A percentile compares a stretch with the other conserved stretches of the same genome.
These are phyloP conservation scores for Mormyrops attenuatus DNA, from an alignment of 2,797 vertebrate species.

Conservation along the genomic window DNA sequence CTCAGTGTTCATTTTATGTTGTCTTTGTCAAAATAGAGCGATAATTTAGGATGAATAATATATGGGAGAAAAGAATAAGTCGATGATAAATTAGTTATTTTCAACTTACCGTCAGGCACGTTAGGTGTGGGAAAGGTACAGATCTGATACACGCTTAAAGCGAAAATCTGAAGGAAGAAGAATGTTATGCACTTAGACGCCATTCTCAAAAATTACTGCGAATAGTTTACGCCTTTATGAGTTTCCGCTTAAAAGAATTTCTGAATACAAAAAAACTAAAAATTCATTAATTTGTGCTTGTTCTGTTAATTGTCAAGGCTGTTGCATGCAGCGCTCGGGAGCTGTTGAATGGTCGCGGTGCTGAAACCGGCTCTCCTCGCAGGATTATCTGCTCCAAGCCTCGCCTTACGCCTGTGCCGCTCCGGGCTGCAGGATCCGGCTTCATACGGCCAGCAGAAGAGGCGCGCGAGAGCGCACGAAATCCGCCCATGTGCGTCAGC, in stretches of 20 bases:
- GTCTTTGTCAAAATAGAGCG: background rate
- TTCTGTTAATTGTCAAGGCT: background rate
- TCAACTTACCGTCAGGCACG: conserved; percentile 66
- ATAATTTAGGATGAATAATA: background rate
- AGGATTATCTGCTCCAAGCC: conserved; percentile 46
- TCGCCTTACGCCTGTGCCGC: conserved; percentile 36
- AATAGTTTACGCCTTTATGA: background rate
- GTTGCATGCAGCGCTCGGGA: conserved; percentile 33
- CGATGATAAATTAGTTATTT: background rate
- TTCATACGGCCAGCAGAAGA: conserved; percentile 39
- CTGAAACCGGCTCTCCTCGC: conserved; percentile 57
- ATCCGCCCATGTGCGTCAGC: conserved; percentile 47
- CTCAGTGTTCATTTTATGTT: conserved; percentile 5
- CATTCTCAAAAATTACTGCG: conserved; percentile 13
- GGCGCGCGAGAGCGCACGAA: conserved; percentile 24
- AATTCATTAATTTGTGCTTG: background rate
- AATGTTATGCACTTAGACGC: conserved; percentile 29
- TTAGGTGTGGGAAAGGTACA: conserved; percentile 79
- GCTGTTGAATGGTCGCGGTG: conserved; percentile 52
- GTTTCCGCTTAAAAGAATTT: background rate
- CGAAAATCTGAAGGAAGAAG: conserved; percentile 50
- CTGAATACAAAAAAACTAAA: background rate
- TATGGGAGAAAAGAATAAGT: background rate
- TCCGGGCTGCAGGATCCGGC: conserved; percentile 28
- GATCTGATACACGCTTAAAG: conserved; percentile 55